Base-by-base conservation (phyloP, 2,888 invertebrate genomes). In the Chrysolina oricalcia region DNA sequence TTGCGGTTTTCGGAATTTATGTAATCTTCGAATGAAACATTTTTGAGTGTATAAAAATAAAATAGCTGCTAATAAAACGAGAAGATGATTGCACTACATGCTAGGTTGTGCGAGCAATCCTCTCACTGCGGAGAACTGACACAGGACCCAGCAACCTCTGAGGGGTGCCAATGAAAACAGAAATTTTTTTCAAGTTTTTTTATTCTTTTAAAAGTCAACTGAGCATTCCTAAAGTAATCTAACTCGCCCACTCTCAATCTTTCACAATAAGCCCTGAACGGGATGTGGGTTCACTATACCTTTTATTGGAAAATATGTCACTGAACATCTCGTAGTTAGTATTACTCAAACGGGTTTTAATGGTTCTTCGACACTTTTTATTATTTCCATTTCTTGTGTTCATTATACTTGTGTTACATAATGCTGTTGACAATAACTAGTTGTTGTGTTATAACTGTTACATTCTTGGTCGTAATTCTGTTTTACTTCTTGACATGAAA, bases 211-310 rank as follows among this genome's bases (percentile, higher is more conserved):
- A 35, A 35, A 35, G 35, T 35, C 35, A 35, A 35, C 35, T 35
- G 35, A 35, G 35, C 53, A 53, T 53, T 53, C 21, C 21, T 53
- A 8, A 9, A 21, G 53, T 53, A 53, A 53, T 53, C 53, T 35
- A 53, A 21, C 13, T 15, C 53, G 53, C 53, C 53, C 53, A 53
- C 53, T 21, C 11, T 21, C 53, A 53, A 53, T 53, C 53, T 21
- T 53, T 17, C 11, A 21, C 53, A 53, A 53, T 19, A 21, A 53
- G 53, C 21, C 53, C 21, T 53, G 53, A 53, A 53, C 53, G 53
- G 53, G 53, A 53, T 21, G 53, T 53, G 53, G 53, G 53, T 53
- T 53, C 53, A 53, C 53, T 53, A 53, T 53, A 53, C 53, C 53
- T 11, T 19, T 53, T 53, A 53, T 21, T 53, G 53, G 19, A 53